These are phyloP conservation scores for Pogonocherus hispidulus DNA, from an alignment of 2,888 invertebrate species.

Conservation along the genomic window DNA sequence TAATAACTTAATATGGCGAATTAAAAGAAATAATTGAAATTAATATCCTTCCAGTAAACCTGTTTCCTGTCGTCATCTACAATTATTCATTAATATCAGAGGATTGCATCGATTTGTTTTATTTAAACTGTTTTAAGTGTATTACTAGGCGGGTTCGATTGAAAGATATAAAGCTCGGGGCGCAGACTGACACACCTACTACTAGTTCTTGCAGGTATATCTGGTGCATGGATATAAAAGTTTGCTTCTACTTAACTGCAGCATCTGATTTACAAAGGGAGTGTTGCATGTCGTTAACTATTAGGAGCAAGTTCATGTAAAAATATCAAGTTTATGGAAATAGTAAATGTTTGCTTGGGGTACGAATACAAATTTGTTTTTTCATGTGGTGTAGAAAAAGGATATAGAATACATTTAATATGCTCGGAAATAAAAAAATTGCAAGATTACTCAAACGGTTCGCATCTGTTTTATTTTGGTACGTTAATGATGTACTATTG, in stretches of 20 bases:
- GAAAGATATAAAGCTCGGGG: conserved; percentile 11
- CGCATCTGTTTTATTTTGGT: too few species aligned
- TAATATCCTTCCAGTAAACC: conserved; percentile 34
- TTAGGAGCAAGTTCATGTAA: too few species aligned
- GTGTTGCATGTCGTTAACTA: too few species aligned
- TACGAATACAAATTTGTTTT: too few species aligned
- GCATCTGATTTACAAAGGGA: conserved; percentile 3
- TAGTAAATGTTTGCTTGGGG: too few species aligned
- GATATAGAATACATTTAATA: too few species aligned
- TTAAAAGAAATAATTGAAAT: conserved; percentile 36
- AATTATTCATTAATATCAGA: conserved; percentile 38
- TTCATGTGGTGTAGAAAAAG: too few species aligned
- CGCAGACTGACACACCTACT: conserved; percentile 9
- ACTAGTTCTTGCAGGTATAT: conserved; percentile 8
- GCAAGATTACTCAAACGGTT: too few species aligned
- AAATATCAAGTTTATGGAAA: too few species aligned
- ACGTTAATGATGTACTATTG: too few species aligned
- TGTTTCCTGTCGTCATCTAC: conserved; percentile 41
- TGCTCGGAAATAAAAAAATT: too few species aligned
- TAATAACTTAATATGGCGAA: conserved; percentile 34
- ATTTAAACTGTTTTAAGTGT: conserved; percentile 11
- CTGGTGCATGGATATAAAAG: conserved; percentile 7
- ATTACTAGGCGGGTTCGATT: conserved; percentile 23
- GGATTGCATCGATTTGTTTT: conserved; percentile 34
- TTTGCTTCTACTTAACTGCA: not conserved